Evolutionary conservation across 2,797 vertebrate genomes (phyloP).

Genomic region (Myripristis jacobus): DNA sequence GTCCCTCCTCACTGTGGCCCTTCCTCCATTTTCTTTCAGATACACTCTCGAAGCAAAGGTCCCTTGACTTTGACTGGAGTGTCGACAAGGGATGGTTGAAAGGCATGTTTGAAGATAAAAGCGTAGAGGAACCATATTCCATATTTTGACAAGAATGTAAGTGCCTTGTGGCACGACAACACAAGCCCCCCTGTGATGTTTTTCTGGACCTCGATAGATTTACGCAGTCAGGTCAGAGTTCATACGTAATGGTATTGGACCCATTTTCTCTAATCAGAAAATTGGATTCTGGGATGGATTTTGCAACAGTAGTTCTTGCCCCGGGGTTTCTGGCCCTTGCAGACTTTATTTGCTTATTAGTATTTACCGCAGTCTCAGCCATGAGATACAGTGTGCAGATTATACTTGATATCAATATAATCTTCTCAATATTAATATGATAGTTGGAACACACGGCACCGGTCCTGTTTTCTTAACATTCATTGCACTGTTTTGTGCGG

Average conservation of each 20-base stretch:
- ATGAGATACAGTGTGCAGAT: background rate
- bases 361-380: background rate
- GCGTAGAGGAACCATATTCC: conserved; percentile 55
- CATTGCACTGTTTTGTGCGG: background rate
- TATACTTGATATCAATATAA: background rate
- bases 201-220: conserved; percentile 34
- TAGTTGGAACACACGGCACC: background rate
- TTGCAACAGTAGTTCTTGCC: conserved; percentile 16
- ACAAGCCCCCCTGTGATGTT: conserved; percentile 1
- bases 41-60: conserved; percentile 66
- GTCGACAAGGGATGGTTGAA: conserved; percentile 70
- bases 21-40: conserved; percentile 65
- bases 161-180: conserved; percentile 32
- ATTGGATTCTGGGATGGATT: conserved; percentile 16
- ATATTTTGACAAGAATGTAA: conserved; percentile 61
- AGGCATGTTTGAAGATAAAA: conserved; percentile 74
- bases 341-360: background rate
- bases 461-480: background rate
- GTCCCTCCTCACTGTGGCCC: conserved; percentile 12
- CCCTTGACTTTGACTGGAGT: conserved; percentile 57
- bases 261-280: conserved; percentile 35
- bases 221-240: conserved; percentile 51
- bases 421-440: background rate
- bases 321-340: conserved; percentile 4
- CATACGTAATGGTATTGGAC: conserved; percentile 10